Conservation (phyloP, 2,888 invertebrate genomes). For the Autographa gamma region DNA sequence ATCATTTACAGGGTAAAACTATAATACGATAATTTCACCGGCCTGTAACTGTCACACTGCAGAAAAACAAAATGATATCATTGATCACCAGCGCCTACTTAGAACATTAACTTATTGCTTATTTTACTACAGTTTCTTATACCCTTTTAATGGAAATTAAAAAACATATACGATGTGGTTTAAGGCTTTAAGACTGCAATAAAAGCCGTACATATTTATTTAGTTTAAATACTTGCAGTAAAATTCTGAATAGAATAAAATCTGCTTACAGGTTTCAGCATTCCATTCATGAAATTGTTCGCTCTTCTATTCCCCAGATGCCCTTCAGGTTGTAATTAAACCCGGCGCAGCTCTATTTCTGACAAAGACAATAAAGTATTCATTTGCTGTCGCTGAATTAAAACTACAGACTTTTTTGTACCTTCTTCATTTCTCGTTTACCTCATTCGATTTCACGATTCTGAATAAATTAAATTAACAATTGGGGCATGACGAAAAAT, state of each 20-base stretch:
- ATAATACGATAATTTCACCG: not conserved
- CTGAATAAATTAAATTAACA: not conserved
- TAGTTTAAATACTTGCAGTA: not conserved
- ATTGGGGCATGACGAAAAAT: not conserved
- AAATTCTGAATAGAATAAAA: slow-evolving; percentile 19
- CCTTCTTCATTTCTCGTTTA: not conserved
- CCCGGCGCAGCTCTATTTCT: slow-evolving; percentile 30
- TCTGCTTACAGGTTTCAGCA: slow-evolving; percentile 13
- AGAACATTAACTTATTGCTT: not conserved
- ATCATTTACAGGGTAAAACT: not conserved
- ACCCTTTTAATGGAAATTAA: not conserved
- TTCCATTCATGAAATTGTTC: slow-evolving; percentile 26
- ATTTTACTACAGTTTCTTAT: not conserved
- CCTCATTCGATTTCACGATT: not conserved
- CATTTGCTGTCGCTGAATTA: slow-evolving; percentile 10
- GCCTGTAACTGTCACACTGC: not conserved
- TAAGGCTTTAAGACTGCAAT: not conserved
- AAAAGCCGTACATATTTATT: not conserved
- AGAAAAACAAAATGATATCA: not conserved
- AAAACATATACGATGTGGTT: not conserved
- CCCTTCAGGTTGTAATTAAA: slow-evolving; percentile 42
- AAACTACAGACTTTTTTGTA: not conserved
- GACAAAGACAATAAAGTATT: slow-evolving; percentile 35
- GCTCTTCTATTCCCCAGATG: slow-evolving; percentile 31
- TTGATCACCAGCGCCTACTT: not conserved